Evolutionary conservation across 2,797 vertebrate species (phyloP).

Genomic region (Clarias laeviceps): DNA sequence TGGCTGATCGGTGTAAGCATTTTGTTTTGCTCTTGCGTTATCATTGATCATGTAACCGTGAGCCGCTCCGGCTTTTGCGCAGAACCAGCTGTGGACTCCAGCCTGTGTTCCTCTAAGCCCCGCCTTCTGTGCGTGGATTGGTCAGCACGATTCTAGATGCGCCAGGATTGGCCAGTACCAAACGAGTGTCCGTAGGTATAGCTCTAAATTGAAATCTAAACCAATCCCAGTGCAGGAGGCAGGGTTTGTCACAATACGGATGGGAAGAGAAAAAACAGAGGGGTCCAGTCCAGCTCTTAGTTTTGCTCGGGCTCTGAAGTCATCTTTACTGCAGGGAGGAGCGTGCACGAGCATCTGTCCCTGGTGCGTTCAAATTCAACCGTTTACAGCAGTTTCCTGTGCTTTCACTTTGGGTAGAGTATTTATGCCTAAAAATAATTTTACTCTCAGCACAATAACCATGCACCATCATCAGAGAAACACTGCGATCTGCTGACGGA

Average conservation of each 20-base stretch:
- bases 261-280: neutral
- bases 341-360: conserved; percentile 74
- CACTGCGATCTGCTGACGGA: conserved; percentile 44
- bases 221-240: neutral
- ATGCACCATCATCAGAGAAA: conserved; percentile 22
- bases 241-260: conserved; percentile 8
- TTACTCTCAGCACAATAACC: neutral
- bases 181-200: neutral
- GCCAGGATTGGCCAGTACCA: neutral
- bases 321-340: conserved; percentile 82
- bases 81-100: conserved; percentile 16
- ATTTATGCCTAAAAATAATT: conserved; percentile 34
- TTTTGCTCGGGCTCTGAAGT: conserved; percentile 62
- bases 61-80: conserved; percentile 8
- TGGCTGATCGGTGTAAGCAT: no score
- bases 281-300: conserved; percentile 66
- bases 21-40: neutral
- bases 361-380: conserved; percentile 73
- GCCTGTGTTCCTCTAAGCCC: neutral
- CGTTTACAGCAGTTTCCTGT: conserved; percentile 69
- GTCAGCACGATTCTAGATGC: neutral
- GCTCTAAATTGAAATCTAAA: neutral
- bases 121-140: neutral
- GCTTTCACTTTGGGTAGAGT: conserved; percentile 48
- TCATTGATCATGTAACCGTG: neutral